These are phyloP conservation scores for Chelonus formosanus DNA, from an alignment of 2,888 invertebrate genomes.

Conservation along the genomic window DNA sequence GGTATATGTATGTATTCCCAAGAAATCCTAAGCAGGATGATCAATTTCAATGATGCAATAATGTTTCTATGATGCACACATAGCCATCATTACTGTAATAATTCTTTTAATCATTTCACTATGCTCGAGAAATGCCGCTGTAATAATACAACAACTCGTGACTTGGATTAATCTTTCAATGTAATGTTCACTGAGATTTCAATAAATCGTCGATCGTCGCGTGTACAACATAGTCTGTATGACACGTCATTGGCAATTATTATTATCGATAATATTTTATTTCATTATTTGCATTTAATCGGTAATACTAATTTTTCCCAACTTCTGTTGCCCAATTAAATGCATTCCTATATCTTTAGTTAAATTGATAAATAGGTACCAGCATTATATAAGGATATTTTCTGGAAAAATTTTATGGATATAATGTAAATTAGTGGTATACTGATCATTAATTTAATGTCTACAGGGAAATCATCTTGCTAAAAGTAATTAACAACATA, in stretches of 20 bases:
- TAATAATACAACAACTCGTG: slow-evolving; percentile 23
- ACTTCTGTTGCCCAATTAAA: slow-evolving; percentile 2
- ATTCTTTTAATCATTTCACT: slow-evolving; percentile 5
- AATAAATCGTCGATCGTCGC: slow-evolving; percentile 3
- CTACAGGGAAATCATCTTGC: slow-evolving; percentile 16
- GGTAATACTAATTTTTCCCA: not conserved
- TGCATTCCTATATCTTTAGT: not conserved
- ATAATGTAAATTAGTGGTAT: not conserved
- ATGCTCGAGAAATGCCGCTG: slow-evolving; percentile 2
- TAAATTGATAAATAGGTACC: not conserved
- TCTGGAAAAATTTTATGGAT: too few species aligned
- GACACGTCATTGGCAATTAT: slow-evolving; percentile 24
- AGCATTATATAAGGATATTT: too few species aligned
- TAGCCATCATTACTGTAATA: slow-evolving; percentile 6
- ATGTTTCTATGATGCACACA: not conserved
- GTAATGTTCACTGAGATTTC: slow-evolving; percentile 13
- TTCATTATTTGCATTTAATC: not conserved
- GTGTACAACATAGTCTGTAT: not conserved
- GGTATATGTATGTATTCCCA: too few species aligned
- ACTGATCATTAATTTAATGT: slow-evolving; percentile 17
- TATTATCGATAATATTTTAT: slow-evolving; percentile 24
- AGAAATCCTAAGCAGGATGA: not conserved
- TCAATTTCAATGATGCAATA: not conserved
- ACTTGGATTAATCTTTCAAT: slow-evolving; percentile 22
- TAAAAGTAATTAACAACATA: slow-evolving; percentile 11